phyloP scores from a whole-genome alignment of 2,797 vertebrate species.

The Sebastes nivosus region DNA sequence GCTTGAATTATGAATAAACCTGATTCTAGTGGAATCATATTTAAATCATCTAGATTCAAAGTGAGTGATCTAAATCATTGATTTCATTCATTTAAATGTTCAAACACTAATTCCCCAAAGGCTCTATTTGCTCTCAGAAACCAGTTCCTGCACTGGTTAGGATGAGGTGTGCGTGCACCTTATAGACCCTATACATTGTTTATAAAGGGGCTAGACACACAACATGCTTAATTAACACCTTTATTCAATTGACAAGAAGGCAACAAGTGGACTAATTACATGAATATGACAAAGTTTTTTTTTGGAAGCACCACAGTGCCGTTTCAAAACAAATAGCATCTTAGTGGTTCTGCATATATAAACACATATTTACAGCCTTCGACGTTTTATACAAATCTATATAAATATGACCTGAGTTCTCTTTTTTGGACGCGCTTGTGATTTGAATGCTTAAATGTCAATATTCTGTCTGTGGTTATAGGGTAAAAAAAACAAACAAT shows the following conservation, averaged over 20 bases:
- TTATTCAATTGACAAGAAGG: slow-evolving; percentile 85
- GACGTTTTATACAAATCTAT: slow-evolving; percentile 85
- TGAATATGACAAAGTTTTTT: slow-evolving; percentile 75
- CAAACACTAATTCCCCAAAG: not conserved
- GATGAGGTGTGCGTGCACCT: not conserved
- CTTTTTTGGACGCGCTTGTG: slow-evolving; percentile 53
- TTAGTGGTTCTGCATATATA: slow-evolving; percentile 87
- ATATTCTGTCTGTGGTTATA: slow-evolving; percentile 56
- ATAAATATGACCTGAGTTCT: slow-evolving; percentile 89
- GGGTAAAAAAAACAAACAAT: slow-evolving; percentile 16
- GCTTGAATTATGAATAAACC: not conserved
- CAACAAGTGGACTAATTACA: slow-evolving; percentile 82
- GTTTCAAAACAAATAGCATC: slow-evolving; percentile 77
- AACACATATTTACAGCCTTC: slow-evolving; percentile 88
- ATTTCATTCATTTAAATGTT: not conserved
- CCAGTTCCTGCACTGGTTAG: not conserved
- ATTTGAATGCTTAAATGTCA: slow-evolving; percentile 47
- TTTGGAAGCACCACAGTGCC: slow-evolving; percentile 73
- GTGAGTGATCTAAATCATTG: not conserved
- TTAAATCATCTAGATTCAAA: not conserved
- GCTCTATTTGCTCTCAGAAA: too few species aligned
- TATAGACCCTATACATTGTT: not conserved
- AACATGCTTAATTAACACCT: slow-evolving; percentile 75
- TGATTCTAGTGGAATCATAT: not conserved
- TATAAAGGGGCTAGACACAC: slow-evolving; percentile 62